Conservation (phyloP, 2,797 vertebrate genomes). For the Tragelaphus oryx region DNA sequence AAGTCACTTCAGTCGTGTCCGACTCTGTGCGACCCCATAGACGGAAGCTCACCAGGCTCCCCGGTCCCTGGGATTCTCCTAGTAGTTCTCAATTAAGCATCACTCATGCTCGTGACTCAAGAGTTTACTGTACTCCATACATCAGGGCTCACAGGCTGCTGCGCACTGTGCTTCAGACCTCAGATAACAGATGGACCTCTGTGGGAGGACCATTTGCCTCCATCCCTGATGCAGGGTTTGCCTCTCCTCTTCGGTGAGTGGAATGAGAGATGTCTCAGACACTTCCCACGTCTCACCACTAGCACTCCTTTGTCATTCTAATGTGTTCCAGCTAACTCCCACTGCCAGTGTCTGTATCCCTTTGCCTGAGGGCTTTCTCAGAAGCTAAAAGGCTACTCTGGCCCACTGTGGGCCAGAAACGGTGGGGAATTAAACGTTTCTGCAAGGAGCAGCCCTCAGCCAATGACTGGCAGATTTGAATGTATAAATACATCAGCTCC, state of each 20-base stretch:
- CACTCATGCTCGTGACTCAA: neutral
- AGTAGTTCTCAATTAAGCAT: neutral
- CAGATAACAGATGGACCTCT: neutral
- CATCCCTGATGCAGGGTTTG: neutral
- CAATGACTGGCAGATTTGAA: neutral
- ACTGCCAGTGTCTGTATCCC: neutral
- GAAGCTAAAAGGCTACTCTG: neutral
- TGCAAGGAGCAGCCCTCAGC: neutral
- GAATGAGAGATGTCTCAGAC: neutral
- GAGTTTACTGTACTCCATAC: neutral
- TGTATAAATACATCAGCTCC: neutral
- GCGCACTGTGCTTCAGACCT: neutral
- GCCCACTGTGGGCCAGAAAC: neutral
- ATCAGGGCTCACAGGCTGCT: neutral
- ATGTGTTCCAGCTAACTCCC: too few relatives aligned
- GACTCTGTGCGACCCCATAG: too few relatives aligned
- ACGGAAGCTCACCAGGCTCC: too few relatives aligned
- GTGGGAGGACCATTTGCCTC: neutral
- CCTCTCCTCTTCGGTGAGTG: neutral
- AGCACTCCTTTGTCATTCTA: accelerated
- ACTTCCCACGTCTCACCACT: neutral
- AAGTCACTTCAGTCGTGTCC: too few relatives aligned
- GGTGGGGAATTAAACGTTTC: neutral
- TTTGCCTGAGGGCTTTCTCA: neutral
- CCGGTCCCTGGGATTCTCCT: too few relatives aligned